Conservation (phyloP, 1,140 invertebrate species). For the Bathynomus jamesi region DNA sequence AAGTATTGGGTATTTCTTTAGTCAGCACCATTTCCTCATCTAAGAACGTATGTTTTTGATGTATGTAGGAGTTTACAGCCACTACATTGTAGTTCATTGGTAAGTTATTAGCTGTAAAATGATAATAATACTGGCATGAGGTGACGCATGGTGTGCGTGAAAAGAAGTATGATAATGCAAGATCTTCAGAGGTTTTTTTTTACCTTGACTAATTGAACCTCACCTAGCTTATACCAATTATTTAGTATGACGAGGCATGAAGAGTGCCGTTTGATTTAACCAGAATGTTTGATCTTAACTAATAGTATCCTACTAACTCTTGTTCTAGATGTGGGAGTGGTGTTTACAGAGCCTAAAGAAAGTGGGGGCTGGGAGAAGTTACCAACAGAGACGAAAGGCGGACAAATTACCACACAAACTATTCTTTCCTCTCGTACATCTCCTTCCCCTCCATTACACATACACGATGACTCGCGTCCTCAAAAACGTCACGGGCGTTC, state of each 20-base stretch:
- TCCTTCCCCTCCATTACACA: conserved; percentile 4
- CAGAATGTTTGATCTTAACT: conserved; percentile 30
- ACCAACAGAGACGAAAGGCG: conserved; percentile 33
- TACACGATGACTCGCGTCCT: conserved; percentile 1
- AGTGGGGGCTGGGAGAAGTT: conserved; percentile 34
- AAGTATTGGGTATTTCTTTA: too few species aligned
- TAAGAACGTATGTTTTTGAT: conserved; percentile 23
- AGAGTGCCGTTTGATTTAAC: conserved; percentile 19
- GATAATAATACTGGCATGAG: background rate
- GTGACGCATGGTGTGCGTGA: background rate
- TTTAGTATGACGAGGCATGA: background rate
- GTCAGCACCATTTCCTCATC: conserved; percentile 36
- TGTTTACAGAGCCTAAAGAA: conserved; percentile 36
- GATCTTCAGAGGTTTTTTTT: background rate
- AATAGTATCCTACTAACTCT: conserved; percentile 36
- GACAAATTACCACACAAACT: conserved; percentile 13
- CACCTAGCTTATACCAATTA: background rate
- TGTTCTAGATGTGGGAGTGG: conserved; percentile 37
- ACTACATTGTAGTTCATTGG: background rate
- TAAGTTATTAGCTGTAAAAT: background rate
- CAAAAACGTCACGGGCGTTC: conserved; percentile 28
- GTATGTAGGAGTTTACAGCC: background rate
- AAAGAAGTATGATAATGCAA: background rate
- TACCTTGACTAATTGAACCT: background rate
- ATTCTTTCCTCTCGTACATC: conserved; percentile 18